Evolutionary conservation across 1,140 invertebrate species (phyloP).

Genomic region (Helicoverpa armigera): DNA sequence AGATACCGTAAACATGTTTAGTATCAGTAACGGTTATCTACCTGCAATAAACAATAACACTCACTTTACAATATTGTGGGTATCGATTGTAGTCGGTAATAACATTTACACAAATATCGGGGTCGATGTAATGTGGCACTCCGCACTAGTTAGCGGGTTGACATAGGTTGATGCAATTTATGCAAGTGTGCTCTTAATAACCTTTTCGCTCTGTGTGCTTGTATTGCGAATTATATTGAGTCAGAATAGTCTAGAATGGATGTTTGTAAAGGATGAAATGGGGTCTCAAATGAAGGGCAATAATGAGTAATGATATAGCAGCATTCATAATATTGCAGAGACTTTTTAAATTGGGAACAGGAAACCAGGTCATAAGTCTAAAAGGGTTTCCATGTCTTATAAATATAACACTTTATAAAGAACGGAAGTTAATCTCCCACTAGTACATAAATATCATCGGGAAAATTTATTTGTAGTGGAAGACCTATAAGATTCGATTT

Average conservation of each 20-base stretch:
- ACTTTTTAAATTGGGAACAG: too few species aligned
- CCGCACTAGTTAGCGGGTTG: slow-evolving; percentile 30
- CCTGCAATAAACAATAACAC: slow-evolving; percentile 8
- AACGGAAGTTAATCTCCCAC: too few species aligned
- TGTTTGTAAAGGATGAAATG: not conserved
- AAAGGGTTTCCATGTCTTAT: too few species aligned
- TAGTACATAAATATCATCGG: too few species aligned
- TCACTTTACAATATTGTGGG: slow-evolving; percentile 1
- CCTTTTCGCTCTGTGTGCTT: slow-evolving; percentile 20
- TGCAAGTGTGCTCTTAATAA: slow-evolving; percentile 38
- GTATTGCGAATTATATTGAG: slow-evolving; percentile 21
- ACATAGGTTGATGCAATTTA: slow-evolving; percentile 32
- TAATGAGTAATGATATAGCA: too few species aligned
- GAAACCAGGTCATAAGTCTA: too few species aligned
- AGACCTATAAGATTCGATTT: too few species aligned
- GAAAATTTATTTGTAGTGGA: too few species aligned
- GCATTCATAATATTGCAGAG: too few species aligned
- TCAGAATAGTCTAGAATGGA: not conserved
- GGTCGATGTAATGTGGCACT: slow-evolving; percentile 34
- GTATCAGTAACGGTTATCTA: not conserved
- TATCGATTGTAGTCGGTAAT: slow-evolving; percentile 16
- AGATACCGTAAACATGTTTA: slow-evolving; percentile 19
- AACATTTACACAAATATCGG: slow-evolving; percentile 37
- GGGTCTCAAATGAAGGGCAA: not conserved
- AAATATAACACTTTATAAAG: too few species aligned